Evolutionary conservation across 2,888 invertebrate species (phyloP).

Genomic region (Carterocephalus palaemon): DNA sequence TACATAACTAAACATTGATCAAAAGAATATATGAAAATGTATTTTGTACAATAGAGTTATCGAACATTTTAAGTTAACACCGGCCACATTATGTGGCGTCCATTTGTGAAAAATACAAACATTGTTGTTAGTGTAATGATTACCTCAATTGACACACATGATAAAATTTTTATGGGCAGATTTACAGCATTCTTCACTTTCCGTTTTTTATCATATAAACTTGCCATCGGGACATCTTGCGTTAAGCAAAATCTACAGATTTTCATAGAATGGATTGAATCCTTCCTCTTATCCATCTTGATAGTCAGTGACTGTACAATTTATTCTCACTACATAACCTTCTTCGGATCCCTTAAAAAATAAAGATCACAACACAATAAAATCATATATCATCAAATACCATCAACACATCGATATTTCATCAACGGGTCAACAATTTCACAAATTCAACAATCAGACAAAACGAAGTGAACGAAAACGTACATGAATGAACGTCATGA

Average conservation of each 20-base stretch:
- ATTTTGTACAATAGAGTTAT: background rate
- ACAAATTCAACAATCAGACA: too few species aligned
- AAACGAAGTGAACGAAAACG: too few species aligned
- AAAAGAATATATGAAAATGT: background rate
- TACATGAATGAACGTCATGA: too few species aligned
- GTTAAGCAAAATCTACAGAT: conserved; percentile 87
- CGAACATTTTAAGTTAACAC: conserved; percentile 2
- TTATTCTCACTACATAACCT: conserved; percentile 54
- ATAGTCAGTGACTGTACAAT: conserved; percentile 27
- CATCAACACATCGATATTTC: too few species aligned
- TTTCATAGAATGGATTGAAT: conserved; percentile 80
- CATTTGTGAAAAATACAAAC: conserved; percentile 19
- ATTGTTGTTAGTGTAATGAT: background rate
- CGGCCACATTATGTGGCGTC: conserved; percentile 34
- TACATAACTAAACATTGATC: background rate
- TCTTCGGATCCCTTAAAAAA: conserved; percentile 34
- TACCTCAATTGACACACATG: conserved; percentile 88
- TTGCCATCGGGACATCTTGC: conserved; percentile 80
- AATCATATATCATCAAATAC: too few species aligned
- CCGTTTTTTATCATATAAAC: conserved; percentile 81
- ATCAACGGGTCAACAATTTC: too few species aligned
- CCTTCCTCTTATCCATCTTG: conserved; percentile 81
- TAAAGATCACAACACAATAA: too few species aligned
- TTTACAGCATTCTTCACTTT: conserved; percentile 80
- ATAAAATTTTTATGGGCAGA: conserved; percentile 86